Conservation (phyloP, 2,113 vertebrate genomes). For the Phalacrocorax aristotelis region DNA sequence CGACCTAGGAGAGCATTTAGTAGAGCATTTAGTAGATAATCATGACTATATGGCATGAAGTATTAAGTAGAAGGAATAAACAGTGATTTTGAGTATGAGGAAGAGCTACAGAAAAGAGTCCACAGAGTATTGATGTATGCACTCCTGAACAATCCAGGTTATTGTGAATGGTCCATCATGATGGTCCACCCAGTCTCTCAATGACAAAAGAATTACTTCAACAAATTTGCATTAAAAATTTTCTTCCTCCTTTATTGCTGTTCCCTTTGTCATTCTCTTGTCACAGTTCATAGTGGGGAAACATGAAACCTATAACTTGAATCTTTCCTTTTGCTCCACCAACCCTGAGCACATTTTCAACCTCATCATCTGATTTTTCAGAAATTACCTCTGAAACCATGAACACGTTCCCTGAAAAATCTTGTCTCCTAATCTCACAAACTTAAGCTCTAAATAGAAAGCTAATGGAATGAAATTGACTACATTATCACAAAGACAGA, state of each 20-base stretch:
- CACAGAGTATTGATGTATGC: neutral
- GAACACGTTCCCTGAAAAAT: neutral
- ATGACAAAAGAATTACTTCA: neutral
- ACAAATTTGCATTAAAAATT: neutral
- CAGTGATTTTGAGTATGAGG: neutral
- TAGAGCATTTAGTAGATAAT: neutral
- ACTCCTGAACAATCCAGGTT: neutral
- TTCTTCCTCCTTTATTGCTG: neutral
- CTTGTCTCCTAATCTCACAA: neutral
- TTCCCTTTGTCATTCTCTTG: neutral
- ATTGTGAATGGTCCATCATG: neutral
- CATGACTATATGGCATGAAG: neutral
- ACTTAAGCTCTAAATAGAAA: neutral
- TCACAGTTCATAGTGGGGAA: neutral
- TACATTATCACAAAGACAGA: neutral
- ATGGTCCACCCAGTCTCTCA: neutral
- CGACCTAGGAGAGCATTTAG: constrained; percentile 77
- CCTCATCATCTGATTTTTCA: neutral
- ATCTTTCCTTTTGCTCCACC: neutral
- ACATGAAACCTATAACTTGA: neutral
- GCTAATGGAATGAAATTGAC: neutral
- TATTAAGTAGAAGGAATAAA: neutral
- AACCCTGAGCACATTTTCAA: neutral
- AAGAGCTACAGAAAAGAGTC: neutral
- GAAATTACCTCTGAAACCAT: neutral